Evolutionary conservation across 1,140 invertebrate species (phyloP).

Genomic region (Hirudo medicinalis): DNA sequence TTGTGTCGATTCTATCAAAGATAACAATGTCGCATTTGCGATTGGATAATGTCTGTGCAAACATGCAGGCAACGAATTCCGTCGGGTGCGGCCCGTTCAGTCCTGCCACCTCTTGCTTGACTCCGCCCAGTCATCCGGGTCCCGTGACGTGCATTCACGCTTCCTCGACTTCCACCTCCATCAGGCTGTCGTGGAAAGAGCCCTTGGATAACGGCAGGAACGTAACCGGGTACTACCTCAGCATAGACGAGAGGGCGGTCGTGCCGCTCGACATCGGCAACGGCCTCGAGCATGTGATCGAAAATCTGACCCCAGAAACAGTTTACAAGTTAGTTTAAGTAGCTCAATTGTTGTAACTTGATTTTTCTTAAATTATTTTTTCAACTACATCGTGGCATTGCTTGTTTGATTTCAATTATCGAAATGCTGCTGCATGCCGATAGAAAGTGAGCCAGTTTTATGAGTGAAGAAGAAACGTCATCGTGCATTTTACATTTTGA

Average conservation of each 20-base stretch:
- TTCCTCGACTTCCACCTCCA: constrained; percentile 50
- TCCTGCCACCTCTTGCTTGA: constrained; percentile 29
- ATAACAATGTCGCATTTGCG: too few relatives aligned
- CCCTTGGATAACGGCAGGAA: constrained; percentile 52
- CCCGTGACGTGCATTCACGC: constrained; percentile 45
- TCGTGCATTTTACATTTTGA: too few relatives aligned
- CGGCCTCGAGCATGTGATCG: constrained; percentile 36
- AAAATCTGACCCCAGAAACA: constrained; percentile 47
- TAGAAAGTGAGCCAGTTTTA: too few relatives aligned
- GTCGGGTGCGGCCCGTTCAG: constrained; percentile 37
- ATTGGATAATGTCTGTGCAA: not conserved
- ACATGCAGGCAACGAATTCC: constrained; percentile 35
- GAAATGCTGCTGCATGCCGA: too few relatives aligned
- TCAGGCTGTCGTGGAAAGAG: constrained; percentile 57
- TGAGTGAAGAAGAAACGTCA: too few relatives aligned
- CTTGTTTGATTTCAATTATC: too few relatives aligned
- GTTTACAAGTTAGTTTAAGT: constrained; percentile 7
- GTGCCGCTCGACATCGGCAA: constrained; percentile 27
- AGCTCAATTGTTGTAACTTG: too few relatives aligned
- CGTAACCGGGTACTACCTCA: constrained; percentile 61
- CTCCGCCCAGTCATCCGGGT: constrained; percentile 36
- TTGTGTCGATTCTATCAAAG: too few relatives aligned
- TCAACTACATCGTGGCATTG: too few relatives aligned
- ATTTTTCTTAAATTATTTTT: too few relatives aligned
- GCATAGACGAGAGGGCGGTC: constrained; percentile 49